Conservation (phyloP, 2,888 invertebrate genomes). For the Lepidonotus clava region DNA sequence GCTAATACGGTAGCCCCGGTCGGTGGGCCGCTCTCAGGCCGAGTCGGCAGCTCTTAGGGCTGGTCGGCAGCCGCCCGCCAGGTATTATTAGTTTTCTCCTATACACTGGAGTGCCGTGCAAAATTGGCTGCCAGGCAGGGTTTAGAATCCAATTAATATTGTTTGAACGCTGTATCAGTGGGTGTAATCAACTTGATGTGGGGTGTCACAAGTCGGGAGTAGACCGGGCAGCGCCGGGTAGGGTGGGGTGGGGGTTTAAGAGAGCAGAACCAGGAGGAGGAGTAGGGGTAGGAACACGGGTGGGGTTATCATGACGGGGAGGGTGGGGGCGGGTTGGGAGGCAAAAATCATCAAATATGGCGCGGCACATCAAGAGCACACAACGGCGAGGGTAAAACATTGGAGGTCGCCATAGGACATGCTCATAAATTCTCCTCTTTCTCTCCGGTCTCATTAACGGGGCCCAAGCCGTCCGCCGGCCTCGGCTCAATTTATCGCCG, state of each 20-base stretch:
- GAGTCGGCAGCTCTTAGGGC: neutral
- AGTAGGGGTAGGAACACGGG: neutral
- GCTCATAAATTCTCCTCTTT: slow-evolving; percentile 43
- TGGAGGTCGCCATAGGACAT: neutral
- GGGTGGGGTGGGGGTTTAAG: neutral
- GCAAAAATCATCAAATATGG: neutral
- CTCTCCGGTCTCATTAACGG: slow-evolving; percentile 34
- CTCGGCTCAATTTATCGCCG: neutral
- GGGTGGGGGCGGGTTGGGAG: neutral
- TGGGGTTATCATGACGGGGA: neutral
- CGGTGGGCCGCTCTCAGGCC: neutral
- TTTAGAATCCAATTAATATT: slow-evolving; percentile 53
- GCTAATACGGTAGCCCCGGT: neutral
- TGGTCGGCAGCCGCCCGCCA: neutral
- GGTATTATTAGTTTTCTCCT: slow-evolving; percentile 44
- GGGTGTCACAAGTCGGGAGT: neutral
- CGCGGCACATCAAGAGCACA: neutral
- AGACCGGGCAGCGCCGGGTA: neutral
- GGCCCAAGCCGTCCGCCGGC: neutral
- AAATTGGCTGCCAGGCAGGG: slow-evolving; percentile 46
- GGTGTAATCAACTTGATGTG: slow-evolving; percentile 31
- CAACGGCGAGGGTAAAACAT: neutral
- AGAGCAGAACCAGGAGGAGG: neutral
- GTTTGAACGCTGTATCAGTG: slow-evolving; percentile 40
- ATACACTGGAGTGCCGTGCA: slow-evolving; percentile 24